Conservation (phyloP, 1,140 invertebrate species). For the Halictus rubicundus region DNA sequence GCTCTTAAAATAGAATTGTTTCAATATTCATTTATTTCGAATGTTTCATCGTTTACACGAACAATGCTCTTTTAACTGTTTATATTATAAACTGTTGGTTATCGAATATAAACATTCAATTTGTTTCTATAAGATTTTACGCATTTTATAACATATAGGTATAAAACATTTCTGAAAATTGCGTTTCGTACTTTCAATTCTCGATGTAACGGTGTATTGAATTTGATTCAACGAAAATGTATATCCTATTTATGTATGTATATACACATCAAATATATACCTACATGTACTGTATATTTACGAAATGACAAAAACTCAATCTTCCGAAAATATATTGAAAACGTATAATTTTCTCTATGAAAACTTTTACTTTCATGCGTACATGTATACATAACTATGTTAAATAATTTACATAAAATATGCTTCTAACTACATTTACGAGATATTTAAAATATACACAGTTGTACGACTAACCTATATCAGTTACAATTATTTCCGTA, state of each 20-base stretch:
- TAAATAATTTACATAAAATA: conserved; percentile 7
- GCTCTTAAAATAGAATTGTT: background rate
- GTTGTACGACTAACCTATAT: conserved; percentile 19
- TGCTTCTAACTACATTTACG: background rate
- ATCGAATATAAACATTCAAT: background rate
- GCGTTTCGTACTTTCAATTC: no score
- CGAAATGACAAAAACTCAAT: background rate
- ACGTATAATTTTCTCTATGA: background rate
- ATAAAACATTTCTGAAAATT: no score
- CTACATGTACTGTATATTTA: background rate
- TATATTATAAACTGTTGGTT: no score
- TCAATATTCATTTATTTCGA: no score
- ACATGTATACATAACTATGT: background rate
- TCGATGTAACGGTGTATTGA: no score
- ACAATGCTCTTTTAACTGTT: no score
- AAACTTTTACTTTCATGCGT: background rate
- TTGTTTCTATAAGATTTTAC: background rate
- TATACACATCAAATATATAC: no score
- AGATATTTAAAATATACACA: no score
- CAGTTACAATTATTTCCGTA: background rate
- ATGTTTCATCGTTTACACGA: background rate
- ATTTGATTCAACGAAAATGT: no score
- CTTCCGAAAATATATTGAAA: background rate
- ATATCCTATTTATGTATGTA: no score
- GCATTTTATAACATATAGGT: no score